phyloP scores from a whole-genome alignment of 92 coral and sea anemone genomes.

The Zoanthus sansibaricus region DNA sequence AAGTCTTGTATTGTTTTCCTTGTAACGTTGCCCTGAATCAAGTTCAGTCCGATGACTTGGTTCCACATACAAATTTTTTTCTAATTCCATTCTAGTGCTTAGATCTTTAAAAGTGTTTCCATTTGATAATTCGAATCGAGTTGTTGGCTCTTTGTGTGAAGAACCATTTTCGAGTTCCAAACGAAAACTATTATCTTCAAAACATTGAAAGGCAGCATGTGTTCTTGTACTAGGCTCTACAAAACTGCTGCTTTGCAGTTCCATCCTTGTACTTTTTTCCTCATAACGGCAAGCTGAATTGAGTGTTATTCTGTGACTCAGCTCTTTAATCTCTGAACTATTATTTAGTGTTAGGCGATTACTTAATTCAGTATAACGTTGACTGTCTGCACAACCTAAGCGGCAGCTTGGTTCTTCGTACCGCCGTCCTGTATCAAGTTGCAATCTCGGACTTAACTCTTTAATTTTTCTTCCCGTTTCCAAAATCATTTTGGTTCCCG shows the following conservation, averaged over 20 bases:
- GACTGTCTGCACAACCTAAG: conserved; percentile 13
- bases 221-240: conserved; percentile 32
- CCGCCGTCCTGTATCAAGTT: conserved; percentile 24
- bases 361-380: conserved; percentile 15
- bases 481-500: conserved; percentile 12
- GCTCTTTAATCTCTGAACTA: conserved; percentile 16
- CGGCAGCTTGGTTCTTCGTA: conserved; percentile 40
- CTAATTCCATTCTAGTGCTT: neutral
- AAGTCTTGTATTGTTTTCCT: conserved; percentile 18
- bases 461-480: conserved; percentile 23
- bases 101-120: neutral
- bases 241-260: conserved; percentile 18
- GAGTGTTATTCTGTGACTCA: conserved; percentile 21
- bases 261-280: conserved; percentile 39
- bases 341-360: conserved; percentile 24
- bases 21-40: conserved; percentile 29
- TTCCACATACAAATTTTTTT: conserved; percentile 16
- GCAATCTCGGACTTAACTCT: conserved; percentile 6
- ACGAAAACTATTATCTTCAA: conserved; percentile 3
- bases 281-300: conserved; percentile 31
- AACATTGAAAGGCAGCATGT: neutral
- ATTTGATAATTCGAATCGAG: conserved; percentile 8
- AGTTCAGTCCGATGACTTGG: conserved; percentile 28
- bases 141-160: conserved; percentile 16
- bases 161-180: conserved; percentile 24